Evolutionary conservation across 1,140 invertebrate species (phyloP), one percentile per base, ranked within the genome.

Genomic region (Drosophila ficusphila): DNA sequence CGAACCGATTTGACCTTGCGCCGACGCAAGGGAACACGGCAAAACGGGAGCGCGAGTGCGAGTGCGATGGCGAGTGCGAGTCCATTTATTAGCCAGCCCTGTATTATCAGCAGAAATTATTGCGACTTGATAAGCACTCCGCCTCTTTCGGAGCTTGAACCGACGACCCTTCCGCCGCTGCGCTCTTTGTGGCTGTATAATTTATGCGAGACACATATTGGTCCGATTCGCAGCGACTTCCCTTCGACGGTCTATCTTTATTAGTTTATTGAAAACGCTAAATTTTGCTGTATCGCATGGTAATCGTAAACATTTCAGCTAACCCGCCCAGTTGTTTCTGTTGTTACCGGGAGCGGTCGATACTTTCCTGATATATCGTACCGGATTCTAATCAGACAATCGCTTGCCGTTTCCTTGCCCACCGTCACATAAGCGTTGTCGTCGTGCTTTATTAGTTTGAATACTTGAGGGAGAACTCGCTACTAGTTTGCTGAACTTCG

Each of bases 401-500:
- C n/a, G 14, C 46, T 56, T 29, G 49, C 33, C 47, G 44, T 71
- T 57, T 48, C 52, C 64, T 69, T 34, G 23, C 34, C 16, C 23
- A 56, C 25, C 19, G 6, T n/a, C n/a, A n/a, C n/a, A n/a, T 25
- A 11, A 9, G 16, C 39, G n/a, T 16, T 27, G 14, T 42, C 41
- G 41, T n/a, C 21, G 21, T 12, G 62, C 47, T 67, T 81, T 78
- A 78, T 77, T 56, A 44, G 52, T 56, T 52, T 21, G 31, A 71
- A 74, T 12, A 46, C 54, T 54, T 18, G 56, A 31, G 39, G 38
- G 38, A 34, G 31, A 25, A 60, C 49, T n/a, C 34, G 44, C 34
- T 42, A 31, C 48, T 36, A 36, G 34, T 41, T 44, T 41, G 34
- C 31, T 54, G 78, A 51, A 83, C 78, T 82, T 78, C 73, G 69